Base-by-base conservation (phyloP, 2,888 invertebrate species). In the Platycheirus albimanus region DNA sequence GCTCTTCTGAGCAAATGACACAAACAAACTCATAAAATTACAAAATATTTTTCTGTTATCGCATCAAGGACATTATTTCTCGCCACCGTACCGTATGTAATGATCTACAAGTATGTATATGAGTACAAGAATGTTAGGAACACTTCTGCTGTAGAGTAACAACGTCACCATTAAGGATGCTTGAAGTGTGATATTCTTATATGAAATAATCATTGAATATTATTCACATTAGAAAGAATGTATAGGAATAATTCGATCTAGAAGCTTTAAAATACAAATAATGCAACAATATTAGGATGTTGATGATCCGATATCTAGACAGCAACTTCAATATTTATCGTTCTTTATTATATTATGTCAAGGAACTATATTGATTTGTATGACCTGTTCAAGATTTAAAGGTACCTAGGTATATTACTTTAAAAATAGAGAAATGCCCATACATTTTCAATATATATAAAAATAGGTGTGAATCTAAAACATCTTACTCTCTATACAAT, bases 1-100 rank as follows among this genome's bases (percentile, higher is more conserved):
- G 0, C 43, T 28, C 17, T 43, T 52, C 54, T 41, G 30, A 74
- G 56, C 72, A 83, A 81, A 83, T 83, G 83, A 77, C 77, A 83
- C 78, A 83, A 83, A 83, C 83, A 83, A 83, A 77, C 77, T 71
- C 78, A 74, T 83, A 78, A 83, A 78, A 83, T 77, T 83, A 78
- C 77, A 78, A 83, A 83, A 83, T 78, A 83, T 78, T 83, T 83
- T 83, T 74, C 77, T 83, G 83, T 83, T 83, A 83, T 83, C 77
- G 64, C 72, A 78, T 83, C 69, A 64, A 78, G 78, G 58, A 58
- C 69, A 74, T 78, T 74, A 83, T 78, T 83, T 15, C 58, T 63
- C 58, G 30, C 72, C 41, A 41, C 58, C 56, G 6, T 24, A n/a
- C 24, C 78, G 70, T 51, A 20, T 83, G 83, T 76, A 81, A 81